Conservation (phyloP, 2,113 vertebrate species). For the Crotalus helleri region DNA sequence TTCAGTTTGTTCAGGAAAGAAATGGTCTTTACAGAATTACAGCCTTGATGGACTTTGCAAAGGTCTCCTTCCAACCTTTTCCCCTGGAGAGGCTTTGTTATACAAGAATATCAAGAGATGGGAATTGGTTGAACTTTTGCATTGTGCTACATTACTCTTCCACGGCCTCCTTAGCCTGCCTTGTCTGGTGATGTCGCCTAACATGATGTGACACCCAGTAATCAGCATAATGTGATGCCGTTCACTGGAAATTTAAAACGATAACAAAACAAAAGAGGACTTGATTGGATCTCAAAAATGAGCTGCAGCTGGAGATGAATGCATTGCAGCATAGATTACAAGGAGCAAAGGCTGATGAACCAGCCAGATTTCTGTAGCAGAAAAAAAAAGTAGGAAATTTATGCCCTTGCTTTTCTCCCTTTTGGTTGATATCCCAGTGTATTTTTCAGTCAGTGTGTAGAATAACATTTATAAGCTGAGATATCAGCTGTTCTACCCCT, state of each 20-base stretch:
- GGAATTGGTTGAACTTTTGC: neutral
- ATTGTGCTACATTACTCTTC: conserved; percentile 5
- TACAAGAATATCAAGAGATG: neutral
- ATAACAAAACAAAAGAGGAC: conserved; percentile 33
- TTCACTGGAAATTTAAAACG: conserved; percentile 29
- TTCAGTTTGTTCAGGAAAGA: neutral
- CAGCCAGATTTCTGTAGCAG: neutral
- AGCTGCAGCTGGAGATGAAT: conserved; percentile 20
- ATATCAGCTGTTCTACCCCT: neutral
- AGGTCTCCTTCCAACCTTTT: neutral
- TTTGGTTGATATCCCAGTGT: neutral
- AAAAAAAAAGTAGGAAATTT: neutral
- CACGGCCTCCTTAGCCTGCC: neutral
- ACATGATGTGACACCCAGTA: conserved; percentile 20
- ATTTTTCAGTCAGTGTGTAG: neutral
- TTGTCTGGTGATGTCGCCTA: conserved; percentile 16
- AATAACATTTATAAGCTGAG: neutral
- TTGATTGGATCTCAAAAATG: conserved; percentile 24
- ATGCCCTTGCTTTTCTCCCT: neutral
- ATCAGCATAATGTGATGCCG: conserved; percentile 28
- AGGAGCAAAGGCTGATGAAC: conserved; percentile 10
- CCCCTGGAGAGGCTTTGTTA: neutral
- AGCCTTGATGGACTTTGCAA: neutral
- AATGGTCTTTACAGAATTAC: neutral
- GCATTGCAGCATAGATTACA: neutral